These are phyloP conservation scores for Chaenogobius annularis DNA, from an alignment of 2,113 vertebrate genomes.

Conservation along the genomic window DNA sequence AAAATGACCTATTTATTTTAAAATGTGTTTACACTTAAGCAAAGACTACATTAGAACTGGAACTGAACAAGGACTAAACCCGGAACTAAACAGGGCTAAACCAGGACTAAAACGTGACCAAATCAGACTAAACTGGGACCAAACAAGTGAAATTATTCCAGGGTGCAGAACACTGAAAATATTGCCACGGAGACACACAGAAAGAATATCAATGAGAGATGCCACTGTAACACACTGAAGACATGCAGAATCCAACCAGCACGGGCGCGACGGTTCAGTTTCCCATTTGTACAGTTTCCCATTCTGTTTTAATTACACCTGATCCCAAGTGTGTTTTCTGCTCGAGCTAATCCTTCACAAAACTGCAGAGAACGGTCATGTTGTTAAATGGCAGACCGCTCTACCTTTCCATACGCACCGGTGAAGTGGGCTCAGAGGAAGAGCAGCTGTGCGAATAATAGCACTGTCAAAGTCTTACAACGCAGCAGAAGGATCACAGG, in stretches of 20 bases:
- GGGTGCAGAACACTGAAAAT: no score
- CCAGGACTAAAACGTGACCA: no score
- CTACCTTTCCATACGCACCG: slow-evolving; percentile 33
- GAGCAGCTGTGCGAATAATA: slow-evolving; percentile 63
- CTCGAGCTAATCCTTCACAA: slow-evolving; percentile 20
- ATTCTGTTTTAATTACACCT: slow-evolving; percentile 7
- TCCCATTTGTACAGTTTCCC: background rate
- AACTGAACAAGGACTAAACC: no score
- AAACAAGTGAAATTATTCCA: no score
- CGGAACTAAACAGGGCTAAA: no score
- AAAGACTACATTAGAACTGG: no score
- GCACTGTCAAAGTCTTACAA: slow-evolving; percentile 65
- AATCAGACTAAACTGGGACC: no score
- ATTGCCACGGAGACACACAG: no score
- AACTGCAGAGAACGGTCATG: slow-evolving; percentile 19
- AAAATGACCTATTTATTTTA: no score
- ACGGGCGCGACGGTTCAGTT: background rate
- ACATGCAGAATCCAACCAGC: background rate
- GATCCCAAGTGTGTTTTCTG: slow-evolving; percentile 2
- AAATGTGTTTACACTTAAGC: no score
- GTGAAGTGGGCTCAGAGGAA: slow-evolving; percentile 48
- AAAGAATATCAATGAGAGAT: no score
- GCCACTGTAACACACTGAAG: no score
- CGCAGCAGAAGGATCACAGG: slow-evolving; percentile 59
- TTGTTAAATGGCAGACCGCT: slow-evolving; percentile 41